Evolutionary conservation across 1,140 invertebrate species (phyloP).

Genomic region (Wiebesia pumilae): DNA sequence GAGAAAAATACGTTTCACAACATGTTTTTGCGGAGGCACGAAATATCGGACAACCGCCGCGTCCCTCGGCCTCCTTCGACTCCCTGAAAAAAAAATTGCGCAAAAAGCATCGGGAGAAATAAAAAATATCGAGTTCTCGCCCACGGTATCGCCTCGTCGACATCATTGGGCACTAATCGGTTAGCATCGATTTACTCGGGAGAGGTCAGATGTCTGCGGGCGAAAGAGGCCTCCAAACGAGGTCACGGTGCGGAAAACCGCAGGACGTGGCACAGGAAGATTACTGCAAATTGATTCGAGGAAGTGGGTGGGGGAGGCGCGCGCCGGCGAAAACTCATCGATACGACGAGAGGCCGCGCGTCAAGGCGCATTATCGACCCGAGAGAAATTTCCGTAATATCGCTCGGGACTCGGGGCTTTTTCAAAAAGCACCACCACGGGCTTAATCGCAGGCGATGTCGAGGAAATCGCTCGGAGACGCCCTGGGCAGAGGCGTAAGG

Average conservation of each 20-base stretch:
- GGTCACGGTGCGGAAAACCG: constrained; percentile 39
- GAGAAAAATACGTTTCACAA: too few relatives aligned
- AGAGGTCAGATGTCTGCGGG: constrained; percentile 21
- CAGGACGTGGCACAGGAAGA: constrained; percentile 2
- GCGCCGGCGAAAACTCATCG: background rate
- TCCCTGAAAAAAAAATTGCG: background rate
- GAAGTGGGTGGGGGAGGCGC: background rate
- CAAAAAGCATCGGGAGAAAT: background rate
- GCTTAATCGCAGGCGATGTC: background rate
- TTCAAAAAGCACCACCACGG: background rate
- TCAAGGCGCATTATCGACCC: background rate
- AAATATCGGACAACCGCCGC: background rate
- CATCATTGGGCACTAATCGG: constrained; percentile 34
- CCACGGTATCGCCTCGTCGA: background rate
- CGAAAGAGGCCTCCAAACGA: constrained; percentile 45
- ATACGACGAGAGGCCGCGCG: background rate
- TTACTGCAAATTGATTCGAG: constrained; percentile 45
- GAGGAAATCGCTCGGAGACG: background rate
- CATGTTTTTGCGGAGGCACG: too few relatives aligned
- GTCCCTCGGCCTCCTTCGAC: background rate
- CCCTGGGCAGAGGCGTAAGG: background rate
- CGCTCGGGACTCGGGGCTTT: background rate
- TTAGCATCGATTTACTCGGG: constrained; percentile 41
- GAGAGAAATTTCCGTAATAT: constrained; percentile 19
- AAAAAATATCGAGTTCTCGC: background rate